A percentile compares a stretch with the other conserved stretches of the same genome.
phyloP scores from a whole-genome alignment of 2,888 invertebrate genomes.

The Pammene fasciana region DNA sequence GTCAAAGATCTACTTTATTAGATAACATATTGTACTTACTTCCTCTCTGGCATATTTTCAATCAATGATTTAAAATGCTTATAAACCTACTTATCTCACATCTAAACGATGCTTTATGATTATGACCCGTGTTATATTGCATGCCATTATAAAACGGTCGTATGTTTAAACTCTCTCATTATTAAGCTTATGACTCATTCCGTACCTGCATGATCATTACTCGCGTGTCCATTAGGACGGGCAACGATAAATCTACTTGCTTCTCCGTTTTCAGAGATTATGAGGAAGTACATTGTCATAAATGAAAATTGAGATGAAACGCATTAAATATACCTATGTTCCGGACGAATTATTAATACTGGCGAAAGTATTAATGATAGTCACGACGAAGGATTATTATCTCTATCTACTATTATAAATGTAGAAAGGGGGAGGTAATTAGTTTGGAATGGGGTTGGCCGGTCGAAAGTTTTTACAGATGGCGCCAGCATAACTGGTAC shows the following conservation, averaged over 20 bases:
- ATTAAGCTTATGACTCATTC: constrained; percentile 33
- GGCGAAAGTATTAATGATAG: too few relatives aligned
- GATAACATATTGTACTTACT: not conserved
- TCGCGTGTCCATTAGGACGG: constrained; percentile 91
- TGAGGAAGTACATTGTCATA: not conserved
- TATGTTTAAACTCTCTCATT: constrained; percentile 34
- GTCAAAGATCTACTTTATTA: too few relatives aligned
- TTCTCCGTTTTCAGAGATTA: constrained; percentile 68
- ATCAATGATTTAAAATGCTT: not conserved
- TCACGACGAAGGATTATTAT: too few relatives aligned
- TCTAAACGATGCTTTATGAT: not conserved
- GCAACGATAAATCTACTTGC: constrained; percentile 86
- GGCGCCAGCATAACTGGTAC: too few relatives aligned
- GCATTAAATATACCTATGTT: too few relatives aligned
- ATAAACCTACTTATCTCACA: not conserved
- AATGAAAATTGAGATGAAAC: not conserved
- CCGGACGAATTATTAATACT: too few relatives aligned
- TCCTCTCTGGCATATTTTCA: too few relatives aligned
- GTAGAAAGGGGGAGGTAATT: too few relatives aligned
- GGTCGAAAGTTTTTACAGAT: too few relatives aligned
- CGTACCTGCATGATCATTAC: constrained; percentile 54
- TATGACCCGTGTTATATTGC: not conserved
- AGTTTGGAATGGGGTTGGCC: too few relatives aligned
- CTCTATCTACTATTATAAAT: too few relatives aligned
- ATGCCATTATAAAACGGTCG: constrained; percentile 9